A percentile compares a stretch with the other conserved stretches of the same genome.
phyloP scores from a whole-genome alignment of 2,113 vertebrate species.

The Phycodurus eques region DNA sequence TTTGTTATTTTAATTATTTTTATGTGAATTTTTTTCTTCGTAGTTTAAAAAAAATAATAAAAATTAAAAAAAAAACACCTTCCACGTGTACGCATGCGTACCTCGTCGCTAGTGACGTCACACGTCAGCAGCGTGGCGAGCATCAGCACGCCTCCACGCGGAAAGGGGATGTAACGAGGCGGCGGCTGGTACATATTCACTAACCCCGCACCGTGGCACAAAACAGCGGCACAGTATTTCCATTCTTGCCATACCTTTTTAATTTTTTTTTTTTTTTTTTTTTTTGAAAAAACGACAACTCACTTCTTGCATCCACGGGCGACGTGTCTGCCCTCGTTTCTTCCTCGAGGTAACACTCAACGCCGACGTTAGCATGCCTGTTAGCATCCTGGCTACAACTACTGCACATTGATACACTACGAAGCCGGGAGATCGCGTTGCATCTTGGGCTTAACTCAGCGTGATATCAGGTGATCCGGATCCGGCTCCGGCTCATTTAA shows the following conservation, averaged over 20 bases:
- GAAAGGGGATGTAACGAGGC: constrained; percentile 62
- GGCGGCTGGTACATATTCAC: constrained; percentile 46
- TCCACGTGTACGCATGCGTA: neutral
- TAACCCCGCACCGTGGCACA: constrained; percentile 39
- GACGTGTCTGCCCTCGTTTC: neutral
- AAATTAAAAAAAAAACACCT: neutral
- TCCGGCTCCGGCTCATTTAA: neutral
- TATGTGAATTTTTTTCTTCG: too few species aligned
- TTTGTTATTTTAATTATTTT: too few species aligned
- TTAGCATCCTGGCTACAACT: neutral
- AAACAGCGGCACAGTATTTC: constrained; percentile 2
- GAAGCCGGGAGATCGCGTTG: constrained; percentile 42
- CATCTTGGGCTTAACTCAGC: too few species aligned
- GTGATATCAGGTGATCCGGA: neutral
- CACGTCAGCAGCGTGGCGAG: neutral
- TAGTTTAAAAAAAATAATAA: neutral
- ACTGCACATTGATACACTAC: neutral
- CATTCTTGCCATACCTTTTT: neutral
- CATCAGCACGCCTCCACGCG: constrained; percentile 16
- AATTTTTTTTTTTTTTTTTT: neutral
- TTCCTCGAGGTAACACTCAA: constrained; percentile 33
- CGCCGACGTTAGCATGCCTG: neutral
- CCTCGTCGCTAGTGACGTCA: neutral
- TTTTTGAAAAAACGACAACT: neutral
- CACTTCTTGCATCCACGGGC: constrained; percentile 23